Percentiles rank a stretch among this genome's conserved stretches.
phyloP scores from a whole-genome alignment of 92 coral and sea anemone genomes.

The Epizoanthus ramosus region DNA sequence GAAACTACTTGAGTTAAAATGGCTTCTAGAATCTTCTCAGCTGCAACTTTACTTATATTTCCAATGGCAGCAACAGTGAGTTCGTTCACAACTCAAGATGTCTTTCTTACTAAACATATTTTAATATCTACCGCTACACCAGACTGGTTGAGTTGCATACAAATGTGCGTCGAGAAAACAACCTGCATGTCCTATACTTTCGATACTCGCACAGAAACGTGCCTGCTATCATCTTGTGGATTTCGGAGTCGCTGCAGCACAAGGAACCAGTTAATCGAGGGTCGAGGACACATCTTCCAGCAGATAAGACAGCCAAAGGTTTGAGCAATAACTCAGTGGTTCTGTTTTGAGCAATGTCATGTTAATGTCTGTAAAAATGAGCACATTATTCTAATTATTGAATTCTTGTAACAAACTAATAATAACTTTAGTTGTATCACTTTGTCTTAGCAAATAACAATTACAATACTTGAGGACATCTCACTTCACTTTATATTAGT shows the following conservation, averaged over 20 bases:
- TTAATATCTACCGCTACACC: not conserved
- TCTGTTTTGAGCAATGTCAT: not conserved
- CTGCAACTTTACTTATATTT: not conserved
- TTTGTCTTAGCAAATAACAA: too few relatives aligned
- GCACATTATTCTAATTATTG: too few relatives aligned
- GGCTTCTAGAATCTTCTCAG: not conserved
- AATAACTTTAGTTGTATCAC: too few relatives aligned
- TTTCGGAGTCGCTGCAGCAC: not conserved
- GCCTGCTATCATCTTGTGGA: not conserved
- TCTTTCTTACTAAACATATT: not conserved
- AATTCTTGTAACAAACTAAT: too few relatives aligned
- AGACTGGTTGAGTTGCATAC: constrained; percentile 18
- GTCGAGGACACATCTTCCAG: constrained; percentile 1
- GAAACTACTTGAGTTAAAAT: not conserved
- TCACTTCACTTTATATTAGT: too few relatives aligned
- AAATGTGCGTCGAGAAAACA: not conserved
- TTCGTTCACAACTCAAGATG: not conserved
- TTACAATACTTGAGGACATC: too few relatives aligned
- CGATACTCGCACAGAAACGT: not conserved
- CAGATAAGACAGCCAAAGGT: constrained; percentile 9
- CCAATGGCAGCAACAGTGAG: not conserved
- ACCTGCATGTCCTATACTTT: not conserved
- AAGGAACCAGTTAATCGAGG: not conserved
- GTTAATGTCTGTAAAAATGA: not conserved
- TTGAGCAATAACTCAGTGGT: not conserved